A percentile compares a stretch with the other conserved stretches of the same genome.
phyloP scores from a whole-genome alignment of 2,113 vertebrate genomes.

The Corvus hawaiiensis region DNA sequence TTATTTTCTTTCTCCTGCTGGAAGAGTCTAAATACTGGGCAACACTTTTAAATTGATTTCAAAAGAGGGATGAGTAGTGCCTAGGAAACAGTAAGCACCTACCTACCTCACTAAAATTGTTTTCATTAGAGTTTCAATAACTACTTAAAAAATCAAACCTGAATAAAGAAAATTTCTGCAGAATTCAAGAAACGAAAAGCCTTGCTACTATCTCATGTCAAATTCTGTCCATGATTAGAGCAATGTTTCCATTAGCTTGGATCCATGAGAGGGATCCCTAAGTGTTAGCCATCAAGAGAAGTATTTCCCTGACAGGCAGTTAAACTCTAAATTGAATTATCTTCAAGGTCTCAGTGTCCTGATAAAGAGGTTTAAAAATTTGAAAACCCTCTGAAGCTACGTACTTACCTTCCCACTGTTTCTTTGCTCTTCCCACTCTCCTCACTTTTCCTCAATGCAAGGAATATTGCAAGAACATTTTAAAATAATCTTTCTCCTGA shows the following conservation, averaged over 20 bases:
- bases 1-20: neutral
- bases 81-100: neutral
- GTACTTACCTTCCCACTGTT: neutral
- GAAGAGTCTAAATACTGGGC: neutral
- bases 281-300: neutral
- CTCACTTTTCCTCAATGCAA: neutral
- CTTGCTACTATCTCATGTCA: neutral
- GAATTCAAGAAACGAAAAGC: neutral
- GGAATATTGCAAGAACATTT: neutral
- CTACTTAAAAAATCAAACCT: neutral
- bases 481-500: neutral
- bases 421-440: neutral
- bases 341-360: neutral
- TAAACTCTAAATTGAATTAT: conserved; percentile 1
- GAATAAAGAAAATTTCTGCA: neutral
- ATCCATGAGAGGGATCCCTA: neutral
- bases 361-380: neutral
- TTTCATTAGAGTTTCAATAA: neutral
- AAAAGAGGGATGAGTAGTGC: neutral
- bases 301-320: neutral
- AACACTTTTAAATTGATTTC: neutral
- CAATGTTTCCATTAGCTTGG: neutral
- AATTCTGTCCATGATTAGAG: neutral
- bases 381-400: neutral
- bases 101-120: neutral